phyloP scores from a whole-genome alignment of 1,140 invertebrate genomes.

The Ips typographus region DNA sequence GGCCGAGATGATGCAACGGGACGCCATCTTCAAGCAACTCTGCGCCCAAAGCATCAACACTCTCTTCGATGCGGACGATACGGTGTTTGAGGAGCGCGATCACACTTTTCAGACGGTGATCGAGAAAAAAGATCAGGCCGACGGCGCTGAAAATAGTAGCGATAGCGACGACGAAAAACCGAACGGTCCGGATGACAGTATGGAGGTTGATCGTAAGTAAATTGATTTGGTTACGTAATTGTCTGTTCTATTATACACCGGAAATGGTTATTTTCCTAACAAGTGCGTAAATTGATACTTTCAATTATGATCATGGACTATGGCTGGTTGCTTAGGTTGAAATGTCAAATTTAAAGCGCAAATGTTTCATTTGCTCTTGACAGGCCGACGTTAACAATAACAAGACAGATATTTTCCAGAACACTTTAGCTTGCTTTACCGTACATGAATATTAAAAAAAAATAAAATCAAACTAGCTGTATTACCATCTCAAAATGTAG shows the following conservation, averaged over 20 bases:
- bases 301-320: not conserved
- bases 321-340: no score
- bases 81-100: constrained; percentile 56
- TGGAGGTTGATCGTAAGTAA: constrained; percentile 49
- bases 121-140: constrained; percentile 52
- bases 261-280: constrained; percentile 7
- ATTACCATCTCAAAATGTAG: no score
- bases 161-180: constrained; percentile 46
- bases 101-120: constrained; percentile 56
- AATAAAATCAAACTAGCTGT: no score
- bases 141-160: constrained; percentile 22
- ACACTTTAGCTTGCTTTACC: no score
- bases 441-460: no score
- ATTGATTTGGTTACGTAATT: not conserved
- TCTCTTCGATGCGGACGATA: constrained; percentile 59
- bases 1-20: constrained; percentile 52
- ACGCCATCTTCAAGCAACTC: constrained; percentile 60
- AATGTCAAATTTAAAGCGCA: no score
- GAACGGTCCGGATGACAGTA: constrained; percentile 41
- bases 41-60: constrained; percentile 55
- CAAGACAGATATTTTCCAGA: no score
- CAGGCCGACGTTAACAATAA: no score
- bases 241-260: not conserved
- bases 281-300: not conserved
- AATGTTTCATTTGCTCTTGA: no score